These are phyloP conservation scores for Chloroceryle aenea DNA, from an alignment of 2,113 vertebrate genomes.

Conservation along the genomic window DNA sequence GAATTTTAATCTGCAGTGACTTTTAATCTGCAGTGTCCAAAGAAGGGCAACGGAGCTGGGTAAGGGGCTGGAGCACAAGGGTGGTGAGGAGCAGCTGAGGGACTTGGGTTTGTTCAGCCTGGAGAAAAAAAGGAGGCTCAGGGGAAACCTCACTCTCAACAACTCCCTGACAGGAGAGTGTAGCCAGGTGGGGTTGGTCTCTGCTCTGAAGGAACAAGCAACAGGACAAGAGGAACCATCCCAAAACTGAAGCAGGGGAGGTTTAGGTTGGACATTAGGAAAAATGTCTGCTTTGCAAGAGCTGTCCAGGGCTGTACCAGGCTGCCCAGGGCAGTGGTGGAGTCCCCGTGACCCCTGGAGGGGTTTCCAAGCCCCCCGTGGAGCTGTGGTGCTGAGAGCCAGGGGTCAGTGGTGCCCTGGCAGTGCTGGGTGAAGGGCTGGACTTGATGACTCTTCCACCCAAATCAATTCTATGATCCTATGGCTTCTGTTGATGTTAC, in stretches of 20 bases:
- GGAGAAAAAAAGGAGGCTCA: background rate
- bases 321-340: too few species aligned
- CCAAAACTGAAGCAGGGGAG: background rate
- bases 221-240: background rate
- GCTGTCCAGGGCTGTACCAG: background rate
- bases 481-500: background rate
- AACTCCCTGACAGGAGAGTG: background rate
- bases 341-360: background rate
- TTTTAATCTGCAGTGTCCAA: background rate
- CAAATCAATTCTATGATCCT: background rate
- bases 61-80: background rate
- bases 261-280: background rate
- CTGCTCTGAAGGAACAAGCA: background rate
- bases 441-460: background rate
- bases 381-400: background rate
- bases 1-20: background rate
- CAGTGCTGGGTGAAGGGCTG: background rate
- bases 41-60: background rate
- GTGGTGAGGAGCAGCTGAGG: background rate
- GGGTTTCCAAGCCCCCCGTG: background rate
- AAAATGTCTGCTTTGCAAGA: background rate
- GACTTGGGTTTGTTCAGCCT: background rate
- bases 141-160: background rate
- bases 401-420: background rate
- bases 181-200: background rate